Conservation (phyloP, 2,113 vertebrate species). For the Lagopus muta region DNA sequence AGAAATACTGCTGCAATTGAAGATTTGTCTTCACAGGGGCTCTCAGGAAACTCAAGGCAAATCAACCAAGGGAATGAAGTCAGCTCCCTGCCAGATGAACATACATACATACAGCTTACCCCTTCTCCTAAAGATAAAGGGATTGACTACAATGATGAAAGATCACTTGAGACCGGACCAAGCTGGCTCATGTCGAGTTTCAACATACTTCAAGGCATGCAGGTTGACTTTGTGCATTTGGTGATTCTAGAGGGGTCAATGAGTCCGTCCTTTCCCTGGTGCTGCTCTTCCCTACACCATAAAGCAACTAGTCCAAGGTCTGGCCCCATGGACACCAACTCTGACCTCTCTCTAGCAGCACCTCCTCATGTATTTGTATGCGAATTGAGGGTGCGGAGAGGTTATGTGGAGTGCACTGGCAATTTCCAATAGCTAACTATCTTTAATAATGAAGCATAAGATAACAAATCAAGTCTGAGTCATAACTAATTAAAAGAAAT, state of each 20-base stretch:
- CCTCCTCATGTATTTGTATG: slow-evolving; percentile 20
- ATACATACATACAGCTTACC: slow-evolving; percentile 14
- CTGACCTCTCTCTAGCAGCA: slow-evolving; percentile 3
- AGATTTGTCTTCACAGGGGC: slow-evolving; percentile 41
- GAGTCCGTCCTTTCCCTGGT: neutral
- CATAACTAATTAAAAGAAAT: slow-evolving; percentile 55
- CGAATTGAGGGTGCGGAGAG: fast-evolving
- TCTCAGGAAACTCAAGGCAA: slow-evolving; percentile 36
- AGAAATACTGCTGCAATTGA: slow-evolving; percentile 51
- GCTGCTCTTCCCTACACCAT: neutral
- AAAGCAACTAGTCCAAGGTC: neutral
- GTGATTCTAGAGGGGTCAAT: neutral
- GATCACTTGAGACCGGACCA: neutral
- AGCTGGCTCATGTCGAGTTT: neutral
- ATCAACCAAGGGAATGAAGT: slow-evolving; percentile 30
- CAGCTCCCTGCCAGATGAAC: slow-evolving; percentile 24
- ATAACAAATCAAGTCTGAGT: slow-evolving; percentile 45
- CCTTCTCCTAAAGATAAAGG: neutral
- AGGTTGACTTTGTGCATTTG: neutral
- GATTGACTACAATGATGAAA: neutral
- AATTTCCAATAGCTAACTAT: slow-evolving; percentile 30
- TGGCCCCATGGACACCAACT: neutral
- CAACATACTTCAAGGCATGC: neutral
- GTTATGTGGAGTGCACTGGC: neutral
- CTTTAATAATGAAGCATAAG: slow-evolving; percentile 51